Percentiles rank a stretch among this genome's conserved stretches.
These are phyloP conservation scores for Muscicapa adusta DNA, from an alignment of 2,113 vertebrate genomes.

Conservation along the genomic window DNA sequence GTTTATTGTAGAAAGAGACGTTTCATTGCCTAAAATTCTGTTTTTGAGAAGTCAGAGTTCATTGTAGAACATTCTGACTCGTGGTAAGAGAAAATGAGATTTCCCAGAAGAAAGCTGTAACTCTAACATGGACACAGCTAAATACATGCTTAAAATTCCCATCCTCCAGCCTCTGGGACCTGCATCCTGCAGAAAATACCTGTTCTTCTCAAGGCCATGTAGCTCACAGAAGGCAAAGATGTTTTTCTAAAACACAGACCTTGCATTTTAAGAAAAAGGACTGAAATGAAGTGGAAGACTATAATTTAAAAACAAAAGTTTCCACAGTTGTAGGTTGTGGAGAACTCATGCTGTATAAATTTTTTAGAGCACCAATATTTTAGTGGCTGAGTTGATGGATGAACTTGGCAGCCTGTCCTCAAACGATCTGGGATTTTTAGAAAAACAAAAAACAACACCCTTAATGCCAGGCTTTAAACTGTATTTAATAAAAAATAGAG, in stretches of 20 bases:
- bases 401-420: slow-evolving; percentile 60
- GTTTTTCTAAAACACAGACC: neutral
- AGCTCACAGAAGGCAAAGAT: neutral
- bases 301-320: slow-evolving; percentile 52
- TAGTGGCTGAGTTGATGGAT: slow-evolving; percentile 54
- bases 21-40: slow-evolving; percentile 35
- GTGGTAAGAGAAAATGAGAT: slow-evolving; percentile 12
- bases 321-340: slow-evolving; percentile 12
- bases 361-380: slow-evolving; percentile 53
- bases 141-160: neutral
- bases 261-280: neutral
- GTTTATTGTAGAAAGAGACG: neutral
- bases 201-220: neutral
- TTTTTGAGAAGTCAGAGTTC: slow-evolving; percentile 37
- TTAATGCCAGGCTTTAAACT: slow-evolving; percentile 48
- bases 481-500: slow-evolving; percentile 57
- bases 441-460: slow-evolving; percentile 46
- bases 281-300: neutral
- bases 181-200: neutral
- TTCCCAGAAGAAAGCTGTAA: neutral
- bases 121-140: neutral
- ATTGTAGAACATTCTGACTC: neutral
- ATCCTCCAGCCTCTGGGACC: neutral
- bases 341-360: slow-evolving; percentile 47
- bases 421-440: slow-evolving; percentile 52